Conservation (phyloP, 2,113 vertebrate species). For the Athene cunicularia region DNA sequence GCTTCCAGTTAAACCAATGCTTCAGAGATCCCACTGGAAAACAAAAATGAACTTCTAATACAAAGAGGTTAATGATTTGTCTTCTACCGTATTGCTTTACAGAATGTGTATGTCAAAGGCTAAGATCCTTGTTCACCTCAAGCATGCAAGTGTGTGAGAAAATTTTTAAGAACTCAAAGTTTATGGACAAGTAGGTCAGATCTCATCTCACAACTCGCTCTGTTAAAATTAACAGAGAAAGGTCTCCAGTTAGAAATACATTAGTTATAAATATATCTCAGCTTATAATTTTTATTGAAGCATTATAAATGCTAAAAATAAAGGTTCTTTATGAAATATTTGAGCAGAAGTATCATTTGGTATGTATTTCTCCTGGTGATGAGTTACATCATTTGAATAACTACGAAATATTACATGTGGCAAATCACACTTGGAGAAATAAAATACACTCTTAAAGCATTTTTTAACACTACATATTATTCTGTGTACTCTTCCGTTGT, state of each 20-base stretch:
- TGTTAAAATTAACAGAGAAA: background rate
- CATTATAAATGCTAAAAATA: background rate
- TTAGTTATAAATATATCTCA: background rate
- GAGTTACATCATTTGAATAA: background rate
- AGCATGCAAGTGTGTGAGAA: background rate
- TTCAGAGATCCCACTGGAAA: background rate
- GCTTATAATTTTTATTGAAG: background rate
- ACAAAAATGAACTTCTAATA: background rate
- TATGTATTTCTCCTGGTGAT: background rate
- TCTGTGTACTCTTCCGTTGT: background rate
- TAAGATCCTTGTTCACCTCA: background rate
- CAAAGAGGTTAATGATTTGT: background rate
- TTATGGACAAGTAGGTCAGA: background rate
- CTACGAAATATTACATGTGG: background rate
- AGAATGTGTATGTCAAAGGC: background rate
- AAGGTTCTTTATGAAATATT: background rate
- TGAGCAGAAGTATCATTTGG: background rate
- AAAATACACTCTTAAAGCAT: accelerated
- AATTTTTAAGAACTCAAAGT: background rate
- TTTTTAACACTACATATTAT: background rate
- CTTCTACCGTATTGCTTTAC: background rate
- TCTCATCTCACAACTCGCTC: background rate
- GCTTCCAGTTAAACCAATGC: background rate
- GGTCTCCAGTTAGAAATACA: background rate
- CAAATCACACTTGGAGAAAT: background rate